These are phyloP conservation scores for Chelon labrosus DNA, from an alignment of 2,797 vertebrate genomes.

Conservation along the genomic window DNA sequence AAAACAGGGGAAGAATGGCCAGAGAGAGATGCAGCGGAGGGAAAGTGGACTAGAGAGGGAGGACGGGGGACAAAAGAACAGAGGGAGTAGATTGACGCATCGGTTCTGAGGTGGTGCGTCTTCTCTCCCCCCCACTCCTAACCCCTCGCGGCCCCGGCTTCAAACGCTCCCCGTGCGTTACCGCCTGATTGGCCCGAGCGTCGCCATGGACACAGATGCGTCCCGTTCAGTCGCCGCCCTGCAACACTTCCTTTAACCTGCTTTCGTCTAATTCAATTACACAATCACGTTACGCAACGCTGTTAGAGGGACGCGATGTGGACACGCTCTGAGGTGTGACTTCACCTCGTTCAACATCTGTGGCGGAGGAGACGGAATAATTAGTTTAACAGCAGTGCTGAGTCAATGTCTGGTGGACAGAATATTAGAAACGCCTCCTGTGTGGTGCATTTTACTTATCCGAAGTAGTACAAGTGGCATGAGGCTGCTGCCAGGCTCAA, in stretches of 20 bases:
- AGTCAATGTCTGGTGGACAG: no score
- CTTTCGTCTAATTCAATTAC: slow-evolving; percentile 56
- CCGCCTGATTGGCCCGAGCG: slow-evolving; percentile 39
- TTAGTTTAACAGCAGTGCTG: not conserved
- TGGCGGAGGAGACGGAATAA: not conserved
- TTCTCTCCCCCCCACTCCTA: not conserved
- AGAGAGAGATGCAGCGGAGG: not conserved
- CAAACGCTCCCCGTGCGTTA: slow-evolving; percentile 27
- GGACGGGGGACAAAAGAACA: slow-evolving; percentile 58
- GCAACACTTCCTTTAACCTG: slow-evolving; percentile 44
- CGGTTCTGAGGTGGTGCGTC: not conserved
- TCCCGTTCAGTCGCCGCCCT: slow-evolving; percentile 20
- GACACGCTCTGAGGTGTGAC: slow-evolving; percentile 34
- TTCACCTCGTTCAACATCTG: slow-evolving; percentile 1
- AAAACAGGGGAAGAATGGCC: slow-evolving; percentile 16
- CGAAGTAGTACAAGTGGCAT: no score
- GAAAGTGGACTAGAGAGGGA: not conserved
- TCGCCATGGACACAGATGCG: slow-evolving; percentile 51
- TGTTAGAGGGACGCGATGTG: not conserved
- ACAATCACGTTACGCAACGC: slow-evolving; percentile 48
- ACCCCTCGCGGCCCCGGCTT: slow-evolving; percentile 30
- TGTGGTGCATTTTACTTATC: no score
- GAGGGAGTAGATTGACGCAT: slow-evolving; percentile 44
- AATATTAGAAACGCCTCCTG: no score
- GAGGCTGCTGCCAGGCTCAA: no score